phyloP scores from a whole-genome alignment of 2,888 invertebrate species.

The Andrena minutula region DNA sequence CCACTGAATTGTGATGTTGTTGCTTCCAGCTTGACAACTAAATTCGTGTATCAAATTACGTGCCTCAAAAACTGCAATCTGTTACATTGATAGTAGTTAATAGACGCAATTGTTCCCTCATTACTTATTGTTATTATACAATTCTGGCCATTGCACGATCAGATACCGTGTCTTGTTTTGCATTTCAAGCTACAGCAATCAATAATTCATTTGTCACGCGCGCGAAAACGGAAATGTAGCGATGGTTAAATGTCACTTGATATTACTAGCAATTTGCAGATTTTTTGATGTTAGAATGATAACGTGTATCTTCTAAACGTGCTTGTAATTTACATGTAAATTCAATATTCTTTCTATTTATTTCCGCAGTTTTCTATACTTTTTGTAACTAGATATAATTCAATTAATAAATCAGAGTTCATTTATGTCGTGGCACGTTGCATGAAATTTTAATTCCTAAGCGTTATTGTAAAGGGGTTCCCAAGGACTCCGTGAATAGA shows the following conservation, averaged over 20 bases:
- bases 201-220: slow-evolving; percentile 33
- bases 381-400: too few species aligned
- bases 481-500: too few species aligned
- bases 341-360: background rate
- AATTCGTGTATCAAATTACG: background rate
- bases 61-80: background rate
- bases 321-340: background rate
- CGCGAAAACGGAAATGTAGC: slow-evolving; percentile 6
- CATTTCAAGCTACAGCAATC: slow-evolving; percentile 37
- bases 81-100: slow-evolving; percentile 3
- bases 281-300: background rate
- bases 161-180: slow-evolving; percentile 33
- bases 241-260: slow-evolving; percentile 21
- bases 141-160: slow-evolving; percentile 15
- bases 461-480: too few species aligned
- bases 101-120: slow-evolving; percentile 16
- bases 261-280: background rate
- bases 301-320: background rate
- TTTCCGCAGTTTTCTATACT: background rate
- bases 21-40: too few species aligned
- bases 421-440: too few species aligned
- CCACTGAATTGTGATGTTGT: too few species aligned
- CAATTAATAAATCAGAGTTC: too few species aligned
- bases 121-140: slow-evolving; percentile 33
- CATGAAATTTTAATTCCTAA: too few species aligned